Evolutionary conservation across 1,140 invertebrate species (phyloP).

Genomic region (Chrysopa pallens): DNA sequence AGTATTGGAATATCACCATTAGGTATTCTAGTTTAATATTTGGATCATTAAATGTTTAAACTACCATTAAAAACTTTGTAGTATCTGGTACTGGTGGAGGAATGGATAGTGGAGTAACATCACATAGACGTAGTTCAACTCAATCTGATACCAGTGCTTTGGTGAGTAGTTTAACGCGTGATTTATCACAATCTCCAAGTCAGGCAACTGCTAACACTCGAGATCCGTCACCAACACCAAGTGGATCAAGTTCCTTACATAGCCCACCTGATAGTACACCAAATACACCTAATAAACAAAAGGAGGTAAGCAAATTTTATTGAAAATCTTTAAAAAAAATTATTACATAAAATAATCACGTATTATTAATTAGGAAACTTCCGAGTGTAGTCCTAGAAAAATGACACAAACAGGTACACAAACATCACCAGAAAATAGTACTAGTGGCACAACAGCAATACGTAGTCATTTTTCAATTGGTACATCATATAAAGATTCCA

Average conservation of each 20-base stretch:
- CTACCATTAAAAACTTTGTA: conserved; percentile 6
- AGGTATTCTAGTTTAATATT: conserved; percentile 23
- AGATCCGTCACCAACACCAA: conserved; percentile 40
- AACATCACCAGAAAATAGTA: conserved; percentile 47
- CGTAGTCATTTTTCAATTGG: conserved; percentile 44
- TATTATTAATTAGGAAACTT: conserved; percentile 17
- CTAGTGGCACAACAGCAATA: conserved; percentile 25
- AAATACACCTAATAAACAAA: conserved; percentile 6
- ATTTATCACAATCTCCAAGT: conserved; percentile 35
- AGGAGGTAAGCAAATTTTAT: background rate
- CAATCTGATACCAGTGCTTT: conserved; percentile 47
- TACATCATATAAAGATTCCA: conserved; percentile 12
- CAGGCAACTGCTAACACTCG: conserved; percentile 30
- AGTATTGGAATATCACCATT: conserved; percentile 36
- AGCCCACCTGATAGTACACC: conserved; percentile 29
- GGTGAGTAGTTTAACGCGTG: conserved; percentile 38
- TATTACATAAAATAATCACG: background rate
- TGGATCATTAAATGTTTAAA: background rate
- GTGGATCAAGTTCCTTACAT: conserved; percentile 33
- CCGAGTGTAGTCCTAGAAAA: conserved; percentile 24
- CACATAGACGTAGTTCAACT: conserved; percentile 32
- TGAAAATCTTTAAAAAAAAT: conserved; percentile 6
- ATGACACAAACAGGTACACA: conserved; percentile 57
- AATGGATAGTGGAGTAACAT: conserved; percentile 20
- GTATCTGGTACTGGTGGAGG: conserved; percentile 23